Evolutionary conservation across 2,888 invertebrate species (phyloP), one percentile per base, ranked within the genome.

Genomic region (Mellilla xanthometata): DNA sequence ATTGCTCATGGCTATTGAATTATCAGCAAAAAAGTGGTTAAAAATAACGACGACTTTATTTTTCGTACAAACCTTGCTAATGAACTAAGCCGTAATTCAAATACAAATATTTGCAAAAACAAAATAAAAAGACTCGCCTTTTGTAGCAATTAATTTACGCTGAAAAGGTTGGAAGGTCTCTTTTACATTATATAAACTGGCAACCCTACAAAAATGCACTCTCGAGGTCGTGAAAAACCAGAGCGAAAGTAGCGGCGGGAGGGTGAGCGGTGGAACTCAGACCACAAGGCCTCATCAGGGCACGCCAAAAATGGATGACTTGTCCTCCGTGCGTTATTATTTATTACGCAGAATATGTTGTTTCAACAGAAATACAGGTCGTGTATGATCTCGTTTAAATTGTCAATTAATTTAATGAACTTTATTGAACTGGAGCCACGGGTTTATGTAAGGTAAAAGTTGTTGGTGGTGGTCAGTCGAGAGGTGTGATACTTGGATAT

Each of bases 221-320:
- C 29, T 42, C 75, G 70, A 78, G 79, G 80, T 81, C 80, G 72
- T 62, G 80, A 76, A 84, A 81, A 82, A 81, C 70, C 72, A 68
- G 76, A 80, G 79, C 78, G 83, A 84, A 84, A 84, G 84, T 81
- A 68, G 46, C 44, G 24, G 24, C 6, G 55, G 43, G 48, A 39
- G 56, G 65, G 80, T 79, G 85, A 83, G 63, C 76, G 82, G 85
- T 80, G 83, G 83, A 83, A 83, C 76, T 63, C 24, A 8, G 2
- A 60, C 69, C 60, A 73, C 83, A 84, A 84, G 84, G 83, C 70
- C 78, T 42, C 66, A 63, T 60, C 58, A 58, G 68, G 67, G 59
- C 63, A 57, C 64, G 68, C 82, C 87, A 80, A 84, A 87, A 83
- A 80, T 76, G 85, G 82, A 81, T 76, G 78, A 70, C 67, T 75